A percentile compares a stretch with the other conserved stretches of the same genome.
These are phyloP conservation scores for Thalassaphorura encarpata DNA, from an alignment of 1,140 invertebrate genomes.

Conservation along the genomic window DNA sequence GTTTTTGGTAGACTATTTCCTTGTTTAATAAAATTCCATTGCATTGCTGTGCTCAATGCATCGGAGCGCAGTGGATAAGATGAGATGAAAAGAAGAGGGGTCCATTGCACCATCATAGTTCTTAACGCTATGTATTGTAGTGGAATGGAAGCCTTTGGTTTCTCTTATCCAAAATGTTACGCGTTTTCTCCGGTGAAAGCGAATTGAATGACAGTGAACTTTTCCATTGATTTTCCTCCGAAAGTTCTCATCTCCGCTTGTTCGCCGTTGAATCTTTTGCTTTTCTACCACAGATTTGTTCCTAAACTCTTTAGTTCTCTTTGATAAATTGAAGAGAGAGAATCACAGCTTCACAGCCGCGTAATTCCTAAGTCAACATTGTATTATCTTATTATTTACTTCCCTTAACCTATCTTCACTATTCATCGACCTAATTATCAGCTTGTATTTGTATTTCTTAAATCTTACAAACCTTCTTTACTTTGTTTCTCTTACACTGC, in stretches of 20 bases:
- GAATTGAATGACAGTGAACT: conserved; percentile 4
- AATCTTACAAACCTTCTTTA: background rate
- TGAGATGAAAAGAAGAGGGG: too few relatives aligned
- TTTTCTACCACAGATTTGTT: background rate
- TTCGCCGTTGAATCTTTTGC: background rate
- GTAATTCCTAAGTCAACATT: background rate
- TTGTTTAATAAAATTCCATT: too few relatives aligned
- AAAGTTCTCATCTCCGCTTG: too few relatives aligned
- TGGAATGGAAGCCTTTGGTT: too few relatives aligned
- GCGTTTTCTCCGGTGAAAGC: background rate
- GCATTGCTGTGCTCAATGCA: too few relatives aligned
- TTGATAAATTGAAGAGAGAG: too few relatives aligned
- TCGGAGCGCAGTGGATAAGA: too few relatives aligned
- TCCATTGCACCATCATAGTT: too few relatives aligned
- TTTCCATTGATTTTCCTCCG: conserved; percentile 10
- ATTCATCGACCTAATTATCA: background rate
- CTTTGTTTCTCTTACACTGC: background rate
- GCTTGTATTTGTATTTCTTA: background rate
- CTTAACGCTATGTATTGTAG: too few relatives aligned
- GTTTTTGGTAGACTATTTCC: too few relatives aligned
- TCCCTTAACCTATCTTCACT: background rate
- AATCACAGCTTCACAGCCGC: background rate
- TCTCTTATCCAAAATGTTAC: background rate
- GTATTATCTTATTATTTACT: background rate
- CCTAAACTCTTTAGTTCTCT: too few relatives aligned